Base-by-base conservation (phyloP, 2,888 invertebrate species). In the Calameuta filiformis region DNA sequence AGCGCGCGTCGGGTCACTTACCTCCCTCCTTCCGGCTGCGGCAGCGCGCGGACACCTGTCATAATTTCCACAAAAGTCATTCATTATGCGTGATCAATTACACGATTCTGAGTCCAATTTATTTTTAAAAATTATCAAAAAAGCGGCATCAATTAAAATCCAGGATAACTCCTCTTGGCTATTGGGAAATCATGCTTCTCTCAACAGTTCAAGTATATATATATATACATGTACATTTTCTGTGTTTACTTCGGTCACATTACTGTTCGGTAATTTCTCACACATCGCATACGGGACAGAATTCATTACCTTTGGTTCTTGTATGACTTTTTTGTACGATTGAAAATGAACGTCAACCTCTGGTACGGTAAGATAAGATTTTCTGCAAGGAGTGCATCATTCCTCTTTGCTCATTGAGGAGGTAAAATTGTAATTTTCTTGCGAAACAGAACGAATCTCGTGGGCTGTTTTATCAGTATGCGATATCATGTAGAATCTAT, bases 1-100 rank as follows among this genome's bases (percentile, higher is more conserved):
- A 81, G 84, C 88, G 88, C 88, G 89, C 89, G 89, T 89, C 89
- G 87, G 85, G 87, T 86, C 86, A 83, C 84, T 85, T 85, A 83
- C 84, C 87, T 85, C 87, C 87, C 85, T 86, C 86, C 83, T 86
- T 82, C 73, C 73, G 73, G 71, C 74, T 77, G 80, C 79, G 76
- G 79, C 80, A 82, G 79, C 83, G 81, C 83, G 81, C 83, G 82
- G 85, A 86, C 89, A 90, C 89, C 89, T 89, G 89, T 90, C 89
- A 89, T 85, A 83, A 81, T 85, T 84, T 81, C 76, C 69, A n/a
- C 35, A 74, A 34, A 74, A 35, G 30, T 74, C 23, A 11, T 56
- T 56, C 40, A 56, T 56, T 56, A 23, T 56, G 15, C 40, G 15
- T 23, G 9, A 56, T 23, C 2, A 6, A 56, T 56, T 31, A 71